phyloP scores from a whole-genome alignment of 1,140 invertebrate genomes.

The Amphibalanus amphitrite region DNA sequence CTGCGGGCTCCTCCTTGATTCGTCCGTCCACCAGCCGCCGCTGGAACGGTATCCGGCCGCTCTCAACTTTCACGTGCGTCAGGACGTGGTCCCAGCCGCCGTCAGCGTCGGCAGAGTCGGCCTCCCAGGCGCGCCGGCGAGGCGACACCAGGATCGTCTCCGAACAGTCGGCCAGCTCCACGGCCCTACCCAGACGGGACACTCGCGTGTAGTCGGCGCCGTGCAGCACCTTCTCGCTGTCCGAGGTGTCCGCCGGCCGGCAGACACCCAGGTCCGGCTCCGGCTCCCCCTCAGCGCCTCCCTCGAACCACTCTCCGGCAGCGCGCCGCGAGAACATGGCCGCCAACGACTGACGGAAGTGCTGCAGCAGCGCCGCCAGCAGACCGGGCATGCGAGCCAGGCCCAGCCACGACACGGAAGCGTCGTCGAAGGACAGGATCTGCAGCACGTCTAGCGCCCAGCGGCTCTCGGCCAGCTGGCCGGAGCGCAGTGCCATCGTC shows the following conservation, averaged over 20 bases:
- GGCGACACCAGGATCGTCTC: background rate
- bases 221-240: background rate
- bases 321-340: conserved; percentile 14
- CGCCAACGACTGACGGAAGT: conserved; percentile 47
- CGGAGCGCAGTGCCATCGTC: conserved; percentile 93
- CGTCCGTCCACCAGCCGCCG: background rate
- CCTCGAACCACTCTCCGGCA: conserved; percentile 9
- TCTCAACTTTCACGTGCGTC: background rate
- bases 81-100: background rate
- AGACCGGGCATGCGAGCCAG: conserved; percentile 78
- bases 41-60: background rate
- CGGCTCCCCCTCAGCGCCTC: conserved; percentile 2
- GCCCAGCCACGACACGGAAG: conserved; percentile 78
- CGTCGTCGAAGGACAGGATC: conserved; percentile 80
- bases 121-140: background rate
- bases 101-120: background rate
- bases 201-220: background rate
- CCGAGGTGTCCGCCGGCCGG: background rate
- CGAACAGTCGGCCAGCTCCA: background rate
- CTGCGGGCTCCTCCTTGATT: background rate
- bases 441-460: conserved; percentile 89
- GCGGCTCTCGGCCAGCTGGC: conserved; percentile 82
- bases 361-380: conserved; percentile 75
- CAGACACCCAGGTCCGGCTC: conserved; percentile 3
- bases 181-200: background rate